These are phyloP conservation scores for Papilio polyxenes DNA, from an alignment of 1,140 invertebrate species.

Conservation along the genomic window DNA sequence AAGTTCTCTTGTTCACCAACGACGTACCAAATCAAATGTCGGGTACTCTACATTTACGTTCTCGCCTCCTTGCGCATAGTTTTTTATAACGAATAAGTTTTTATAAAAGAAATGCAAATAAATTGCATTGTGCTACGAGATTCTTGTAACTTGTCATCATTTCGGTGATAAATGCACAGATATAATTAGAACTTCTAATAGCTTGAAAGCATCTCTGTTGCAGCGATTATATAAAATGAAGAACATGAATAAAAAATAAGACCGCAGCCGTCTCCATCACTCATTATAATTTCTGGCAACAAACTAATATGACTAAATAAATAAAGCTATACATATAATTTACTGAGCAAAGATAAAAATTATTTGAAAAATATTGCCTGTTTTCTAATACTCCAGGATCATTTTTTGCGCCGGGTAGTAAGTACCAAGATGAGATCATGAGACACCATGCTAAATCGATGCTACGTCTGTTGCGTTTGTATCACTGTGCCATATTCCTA, in stretches of 20 bases:
- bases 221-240: background rate
- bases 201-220: background rate
- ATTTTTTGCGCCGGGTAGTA: slow-evolving; percentile 50
- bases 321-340: too few species aligned
- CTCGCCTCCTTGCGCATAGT: too few species aligned
- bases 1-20: too few species aligned
- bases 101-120: too few species aligned
- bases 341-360: too few species aligned
- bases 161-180: background rate
- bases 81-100: too few species aligned
- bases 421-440: slow-evolving; percentile 51
- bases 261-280: background rate
- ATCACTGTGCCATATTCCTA: slow-evolving; percentile 46
- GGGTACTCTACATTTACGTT: too few species aligned
- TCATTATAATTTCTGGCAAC: background rate
- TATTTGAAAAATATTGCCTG: background rate
- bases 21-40: too few species aligned
- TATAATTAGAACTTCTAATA: background rate
- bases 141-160: background rate
- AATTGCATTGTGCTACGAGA: background rate
- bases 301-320: background rate
- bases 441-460: slow-evolving; percentile 53
- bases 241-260: background rate
- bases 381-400: slow-evolving; percentile 43
- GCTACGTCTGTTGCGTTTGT: slow-evolving; percentile 53